These are phyloP conservation scores for Pachliopta kotzebuea DNA, from an alignment of 2,888 invertebrate species.

Conservation along the genomic window DNA sequence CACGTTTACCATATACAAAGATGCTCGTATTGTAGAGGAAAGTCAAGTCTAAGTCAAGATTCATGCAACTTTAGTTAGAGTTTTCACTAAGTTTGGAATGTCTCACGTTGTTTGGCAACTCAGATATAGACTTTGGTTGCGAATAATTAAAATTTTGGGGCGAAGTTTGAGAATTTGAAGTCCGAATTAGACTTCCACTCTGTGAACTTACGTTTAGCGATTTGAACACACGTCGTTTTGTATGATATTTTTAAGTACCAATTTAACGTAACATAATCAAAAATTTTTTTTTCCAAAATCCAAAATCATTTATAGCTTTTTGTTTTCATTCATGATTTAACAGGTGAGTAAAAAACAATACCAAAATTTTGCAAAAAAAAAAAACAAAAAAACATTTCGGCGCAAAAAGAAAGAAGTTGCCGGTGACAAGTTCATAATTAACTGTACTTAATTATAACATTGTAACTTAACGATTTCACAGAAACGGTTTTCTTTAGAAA, in stretches of 20 bases:
- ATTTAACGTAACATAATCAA: too few species aligned
- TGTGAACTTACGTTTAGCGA: too few species aligned
- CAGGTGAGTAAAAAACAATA: too few species aligned
- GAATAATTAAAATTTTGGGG: neutral
- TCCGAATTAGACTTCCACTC: neutral
- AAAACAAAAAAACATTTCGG: too few species aligned
- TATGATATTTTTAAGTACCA: too few species aligned
- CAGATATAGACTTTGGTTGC: neutral
- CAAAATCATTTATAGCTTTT: too few species aligned
- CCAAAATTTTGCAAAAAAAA: too few species aligned
- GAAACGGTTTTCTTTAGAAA: neutral
- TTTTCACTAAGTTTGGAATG: neutral
- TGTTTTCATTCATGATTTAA: too few species aligned
- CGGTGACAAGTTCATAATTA: neutral
- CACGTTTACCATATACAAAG: neutral
- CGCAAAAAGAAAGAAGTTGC: too few species aligned
- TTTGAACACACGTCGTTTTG: too few species aligned
- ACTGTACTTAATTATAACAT: neutral
- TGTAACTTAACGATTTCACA: neutral
- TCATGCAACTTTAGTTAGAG: neutral
- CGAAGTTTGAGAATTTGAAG: neutral
- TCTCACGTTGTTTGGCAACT: neutral
- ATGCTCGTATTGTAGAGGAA: neutral
- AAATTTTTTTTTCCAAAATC: too few species aligned
- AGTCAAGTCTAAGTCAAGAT: neutral